A percentile compares a stretch with the other conserved stretches of the same genome.
phyloP scores from a whole-genome alignment of 2,888 invertebrate genomes.

The Parapristionchus giblindavisi region DNA sequence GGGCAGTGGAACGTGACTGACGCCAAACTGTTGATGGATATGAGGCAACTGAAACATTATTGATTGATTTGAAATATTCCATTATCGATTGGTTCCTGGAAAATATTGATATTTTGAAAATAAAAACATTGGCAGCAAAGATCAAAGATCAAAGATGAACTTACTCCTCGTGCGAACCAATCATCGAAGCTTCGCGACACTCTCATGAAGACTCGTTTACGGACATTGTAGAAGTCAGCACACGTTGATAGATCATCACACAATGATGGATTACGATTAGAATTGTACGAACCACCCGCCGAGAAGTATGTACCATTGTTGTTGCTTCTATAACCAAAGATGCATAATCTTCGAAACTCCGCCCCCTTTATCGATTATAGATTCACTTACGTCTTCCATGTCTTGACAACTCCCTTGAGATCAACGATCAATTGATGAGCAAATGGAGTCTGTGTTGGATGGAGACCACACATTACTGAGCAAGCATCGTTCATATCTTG shows the following conservation, averaged over 20 bases:
- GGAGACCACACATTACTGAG: slow-evolving; percentile 3
- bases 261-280: slow-evolving; percentile 10
- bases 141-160: too few relatives aligned
- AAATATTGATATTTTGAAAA: too few relatives aligned
- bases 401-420: slow-evolving; percentile 24
- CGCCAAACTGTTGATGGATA: not conserved
- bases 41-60: slow-evolving; percentile 6
- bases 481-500: slow-evolving; percentile 16
- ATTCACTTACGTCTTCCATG: slow-evolving; percentile 1
- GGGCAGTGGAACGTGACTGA: slow-evolving; percentile 1
- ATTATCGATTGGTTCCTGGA: too few relatives aligned
- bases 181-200: slow-evolving; percentile 21
- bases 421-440: slow-evolving; percentile 1
- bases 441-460: not conserved
- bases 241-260: not conserved
- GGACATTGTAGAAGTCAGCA: slow-evolving; percentile 33
- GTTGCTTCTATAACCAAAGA: slow-evolving; percentile 3
- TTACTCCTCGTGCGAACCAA: slow-evolving; percentile 20
- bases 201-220: slow-evolving; percentile 26
- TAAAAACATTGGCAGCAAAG: too few relatives aligned
- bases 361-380: not conserved
- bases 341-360: not conserved
- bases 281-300: not conserved
- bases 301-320: slow-evolving; percentile 14
- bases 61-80: too few relatives aligned